These are phyloP conservation scores for Campaea margaritaria DNA, from an alignment of 2,888 invertebrate genomes.

Conservation along the genomic window DNA sequence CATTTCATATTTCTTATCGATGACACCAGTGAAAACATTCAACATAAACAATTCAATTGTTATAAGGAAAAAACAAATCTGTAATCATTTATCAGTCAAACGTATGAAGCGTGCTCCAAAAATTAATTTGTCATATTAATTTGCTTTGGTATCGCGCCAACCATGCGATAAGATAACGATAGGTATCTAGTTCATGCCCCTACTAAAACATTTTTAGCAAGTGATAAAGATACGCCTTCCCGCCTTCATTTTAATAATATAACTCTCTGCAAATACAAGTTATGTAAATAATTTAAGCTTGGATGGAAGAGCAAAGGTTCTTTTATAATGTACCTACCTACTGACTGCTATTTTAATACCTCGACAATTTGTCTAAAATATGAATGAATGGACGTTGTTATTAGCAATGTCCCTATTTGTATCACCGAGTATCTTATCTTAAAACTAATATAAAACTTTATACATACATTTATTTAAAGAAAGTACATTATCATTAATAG, in stretches of 20 bases:
- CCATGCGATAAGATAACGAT: constrained; percentile 37
- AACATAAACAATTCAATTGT: neutral
- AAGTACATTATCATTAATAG: constrained; percentile 19
- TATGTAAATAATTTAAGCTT: neutral
- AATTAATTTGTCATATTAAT: constrained; percentile 26
- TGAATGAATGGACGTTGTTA: too few relatives aligned
- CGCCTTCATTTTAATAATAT: constrained; percentile 2
- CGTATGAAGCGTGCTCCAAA: constrained; percentile 19
- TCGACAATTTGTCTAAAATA: too few relatives aligned
- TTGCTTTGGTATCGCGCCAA: constrained; percentile 24
- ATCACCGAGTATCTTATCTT: too few relatives aligned
- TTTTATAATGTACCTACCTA: constrained; percentile 24
- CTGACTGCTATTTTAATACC: too few relatives aligned
- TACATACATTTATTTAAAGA: constrained; percentile 6
- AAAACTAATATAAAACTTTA: too few relatives aligned
- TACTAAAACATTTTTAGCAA: constrained; percentile 27
- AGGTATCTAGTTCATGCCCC: constrained; percentile 24
- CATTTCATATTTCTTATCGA: constrained; percentile 1
- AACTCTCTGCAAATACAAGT: constrained; percentile 2
- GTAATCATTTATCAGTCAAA: constrained; percentile 10
- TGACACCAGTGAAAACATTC: neutral
- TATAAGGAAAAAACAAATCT: neutral
- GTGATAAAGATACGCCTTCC: constrained; percentile 39
- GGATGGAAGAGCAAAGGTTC: constrained; percentile 6
- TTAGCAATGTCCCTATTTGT: too few relatives aligned